Evolutionary conservation across 2,888 invertebrate species (phyloP).

Genomic region (Oasisia sp.): DNA sequence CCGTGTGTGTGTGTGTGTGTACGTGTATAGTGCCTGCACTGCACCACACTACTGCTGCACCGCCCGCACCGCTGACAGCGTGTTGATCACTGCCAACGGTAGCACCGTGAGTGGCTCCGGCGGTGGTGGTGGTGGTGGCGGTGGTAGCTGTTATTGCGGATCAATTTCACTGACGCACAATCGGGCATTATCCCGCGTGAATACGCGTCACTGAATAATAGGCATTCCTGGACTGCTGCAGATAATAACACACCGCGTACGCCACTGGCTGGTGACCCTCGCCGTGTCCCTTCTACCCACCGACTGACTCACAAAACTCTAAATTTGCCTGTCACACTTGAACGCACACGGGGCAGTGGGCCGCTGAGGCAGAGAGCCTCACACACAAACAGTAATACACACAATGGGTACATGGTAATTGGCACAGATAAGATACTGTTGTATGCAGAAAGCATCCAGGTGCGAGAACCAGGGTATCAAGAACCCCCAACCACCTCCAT

Average conservation of each 20-base stretch:
- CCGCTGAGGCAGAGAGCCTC: not conserved
- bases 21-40: not conserved
- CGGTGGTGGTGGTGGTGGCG: not conserved
- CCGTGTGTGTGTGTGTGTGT: not conserved
- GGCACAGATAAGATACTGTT: not conserved
- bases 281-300: not conserved
- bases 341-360: not conserved
- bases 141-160: not conserved
- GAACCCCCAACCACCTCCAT: not conserved
- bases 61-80: not conserved
- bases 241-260: not conserved
- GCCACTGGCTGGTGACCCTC: not conserved
- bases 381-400: not conserved
- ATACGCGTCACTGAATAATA: conserved; percentile 10
- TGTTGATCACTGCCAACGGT: not conserved
- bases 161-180: conserved; percentile 11
- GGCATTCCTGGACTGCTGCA: not conserved
- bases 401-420: not conserved
- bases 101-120: not conserved
- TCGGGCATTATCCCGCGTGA: not conserved
- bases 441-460: not conserved
- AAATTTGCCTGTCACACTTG: not conserved
- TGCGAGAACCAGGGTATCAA: not conserved
- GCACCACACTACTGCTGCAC: not conserved
- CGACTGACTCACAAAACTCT: not conserved